A percentile compares a stretch with the other conserved stretches of the same genome.
Conservation (phyloP, 2,888 invertebrate genomes). For the Rhagophthalmus giganteus region DNA sequence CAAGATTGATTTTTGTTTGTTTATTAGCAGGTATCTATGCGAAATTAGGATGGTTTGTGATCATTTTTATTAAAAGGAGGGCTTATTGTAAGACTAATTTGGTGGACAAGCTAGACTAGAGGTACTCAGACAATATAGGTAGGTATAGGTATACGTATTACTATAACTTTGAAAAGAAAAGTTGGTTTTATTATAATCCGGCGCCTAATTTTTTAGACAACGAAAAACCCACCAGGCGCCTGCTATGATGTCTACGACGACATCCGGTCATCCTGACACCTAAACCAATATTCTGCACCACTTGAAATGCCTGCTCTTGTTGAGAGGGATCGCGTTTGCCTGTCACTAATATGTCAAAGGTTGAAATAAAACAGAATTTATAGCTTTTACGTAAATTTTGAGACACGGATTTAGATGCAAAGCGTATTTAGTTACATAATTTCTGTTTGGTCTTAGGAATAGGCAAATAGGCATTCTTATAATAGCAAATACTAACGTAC, state of each 20-base stretch:
- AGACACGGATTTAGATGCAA: not conserved
- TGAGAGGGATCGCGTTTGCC: conserved; percentile 12
- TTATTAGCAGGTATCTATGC: too few species aligned
- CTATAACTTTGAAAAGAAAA: too few species aligned
- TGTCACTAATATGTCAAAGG: conserved; percentile 20
- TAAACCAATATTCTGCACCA: conserved; percentile 27
- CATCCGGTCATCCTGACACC: conserved; percentile 30
- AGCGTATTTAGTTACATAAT: too few species aligned
- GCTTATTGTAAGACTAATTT: too few species aligned
- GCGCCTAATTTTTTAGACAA: conserved; percentile 6
- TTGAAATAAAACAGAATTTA: conserved; percentile 13
- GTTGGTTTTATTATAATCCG: conserved; percentile 11
- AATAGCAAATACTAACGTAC: too few species aligned
- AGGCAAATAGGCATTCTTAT: too few species aligned
- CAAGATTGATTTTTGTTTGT: not conserved
- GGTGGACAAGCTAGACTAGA: too few species aligned
- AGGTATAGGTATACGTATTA: too few species aligned
- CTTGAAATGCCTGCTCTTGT: conserved; percentile 12
- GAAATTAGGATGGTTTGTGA: too few species aligned
- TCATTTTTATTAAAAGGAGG: too few species aligned
- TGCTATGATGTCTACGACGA: conserved; percentile 21
- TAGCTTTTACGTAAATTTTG: not conserved
- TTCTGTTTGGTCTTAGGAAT: too few species aligned
- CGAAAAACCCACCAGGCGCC: conserved; percentile 22
- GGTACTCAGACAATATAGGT: too few species aligned